Evolutionary conservation across 2,888 invertebrate species (phyloP), one percentile per base, ranked within the genome.

Genomic region (Chrysomela aeneicollis): DNA sequence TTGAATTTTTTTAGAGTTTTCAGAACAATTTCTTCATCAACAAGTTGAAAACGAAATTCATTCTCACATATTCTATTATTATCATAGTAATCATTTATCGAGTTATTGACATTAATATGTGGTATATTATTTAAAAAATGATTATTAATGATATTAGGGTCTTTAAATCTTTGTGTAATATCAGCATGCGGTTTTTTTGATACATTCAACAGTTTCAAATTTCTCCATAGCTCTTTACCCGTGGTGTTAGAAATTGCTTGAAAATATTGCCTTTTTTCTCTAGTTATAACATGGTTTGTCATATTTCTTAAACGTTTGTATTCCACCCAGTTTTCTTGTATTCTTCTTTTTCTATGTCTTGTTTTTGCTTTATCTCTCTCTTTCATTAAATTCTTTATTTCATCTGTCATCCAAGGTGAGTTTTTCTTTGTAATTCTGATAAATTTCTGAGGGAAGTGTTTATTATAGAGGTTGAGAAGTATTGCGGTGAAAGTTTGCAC

Each of bases 1-100:
- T n/a, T n/a, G n/a, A n/a, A n/a, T n/a, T n/a, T n/a, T 57, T 62
- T 30, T 46, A 3, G 12, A 19, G n/a, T 15, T 58, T 58, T 57
- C 49, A 54, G 1, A 21, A 12, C 0, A 10, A 50, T 8, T 50
- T 18, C 19, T 47, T 47, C 18, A 15, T 12, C 17, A n/a, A 15
- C 19, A 18, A 18, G 17, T n/a, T n/a, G n/a, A n/a, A n/a, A n/a
- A n/a, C n/a, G n/a, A n/a, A n/a, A n/a, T n/a, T n/a, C n/a, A n/a
- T n/a, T n/a, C n/a, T n/a, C n/a, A n/a, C n/a, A n/a, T n/a, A n/a
- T n/a, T n/a, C n/a, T n/a, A n/a, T n/a, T n/a, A n/a, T n/a, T n/a
- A n/a, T n/a, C n/a, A n/a, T n/a, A n/a, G n/a, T n/a, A n/a, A n/a
- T n/a, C n/a, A n/a, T n/a, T n/a, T n/a, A n/a, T n/a, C n/a, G n/a